phyloP scores from a whole-genome alignment of 2,797 vertebrate species.

The Buphagus erythrorhynchus region DNA sequence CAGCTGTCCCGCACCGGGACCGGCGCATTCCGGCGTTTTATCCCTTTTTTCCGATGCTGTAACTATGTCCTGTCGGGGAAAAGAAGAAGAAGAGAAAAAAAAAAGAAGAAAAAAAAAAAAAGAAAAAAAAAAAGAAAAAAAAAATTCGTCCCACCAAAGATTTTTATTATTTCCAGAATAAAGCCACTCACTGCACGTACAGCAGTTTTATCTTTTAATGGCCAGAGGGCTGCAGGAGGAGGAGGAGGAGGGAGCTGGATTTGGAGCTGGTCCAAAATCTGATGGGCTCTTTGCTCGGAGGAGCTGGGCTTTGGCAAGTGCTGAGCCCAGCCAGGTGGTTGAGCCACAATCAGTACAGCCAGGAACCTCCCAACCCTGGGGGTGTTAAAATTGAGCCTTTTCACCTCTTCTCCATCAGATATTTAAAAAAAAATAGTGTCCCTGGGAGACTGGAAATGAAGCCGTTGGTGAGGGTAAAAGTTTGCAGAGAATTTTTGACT shows the following conservation, averaged over 20 bases:
- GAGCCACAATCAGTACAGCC: neutral
- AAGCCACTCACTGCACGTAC: neutral
- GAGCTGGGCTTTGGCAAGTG: neutral
- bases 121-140: neutral
- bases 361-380: rapidly evolving
- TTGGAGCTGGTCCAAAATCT: neutral
- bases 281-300: neutral
- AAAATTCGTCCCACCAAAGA: neutral
- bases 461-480: neutral
- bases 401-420: neutral
- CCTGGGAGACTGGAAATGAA: neutral
- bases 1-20: slow-evolving; percentile 88
- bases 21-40: neutral
- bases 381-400: neutral
- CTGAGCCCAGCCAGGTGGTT: neutral
- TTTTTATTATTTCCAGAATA: neutral
- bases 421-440: neutral
- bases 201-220: neutral
- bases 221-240: neutral
- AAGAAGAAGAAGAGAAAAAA: no score
- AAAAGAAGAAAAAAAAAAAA: neutral
- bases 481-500: neutral
- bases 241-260: neutral
- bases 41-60: slow-evolving; percentile 17
- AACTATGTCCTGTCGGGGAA: neutral